phyloP scores from a whole-genome alignment of 2,888 invertebrate species.

The Galeruca laticollis region DNA sequence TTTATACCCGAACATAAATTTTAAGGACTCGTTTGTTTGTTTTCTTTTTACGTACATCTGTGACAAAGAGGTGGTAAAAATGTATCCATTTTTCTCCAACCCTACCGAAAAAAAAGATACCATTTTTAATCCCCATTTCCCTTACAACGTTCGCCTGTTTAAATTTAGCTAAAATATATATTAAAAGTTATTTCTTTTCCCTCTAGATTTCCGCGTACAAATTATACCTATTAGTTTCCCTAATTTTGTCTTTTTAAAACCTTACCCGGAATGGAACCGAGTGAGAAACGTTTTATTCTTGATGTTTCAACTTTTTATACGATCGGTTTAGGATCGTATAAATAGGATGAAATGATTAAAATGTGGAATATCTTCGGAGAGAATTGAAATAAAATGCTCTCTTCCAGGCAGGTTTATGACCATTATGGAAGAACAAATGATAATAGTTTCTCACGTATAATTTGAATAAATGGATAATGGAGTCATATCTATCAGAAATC shows the following conservation, averaged over 20 bases:
- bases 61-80: slow-evolving; percentile 18
- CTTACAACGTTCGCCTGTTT: background rate
- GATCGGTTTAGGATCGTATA: background rate
- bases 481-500: too few species aligned
- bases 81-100: slow-evolving; percentile 4
- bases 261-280: background rate
- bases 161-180: slow-evolving; percentile 11
- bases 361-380: background rate
- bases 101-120: background rate
- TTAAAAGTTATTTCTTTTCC: slow-evolving; percentile 2
- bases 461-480: too few species aligned
- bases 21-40: slow-evolving; percentile 14
- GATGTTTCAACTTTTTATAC: background rate
- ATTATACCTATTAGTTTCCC: slow-evolving; percentile 5
- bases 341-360: background rate
- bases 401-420: too few species aligned
- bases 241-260: background rate
- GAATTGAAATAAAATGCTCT: too few species aligned
- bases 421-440: too few species aligned
- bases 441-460: too few species aligned
- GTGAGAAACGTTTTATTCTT: background rate
- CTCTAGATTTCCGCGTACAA: slow-evolving; percentile 7
- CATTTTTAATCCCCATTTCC: slow-evolving; percentile 5
- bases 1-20: slow-evolving; percentile 5
- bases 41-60: slow-evolving; percentile 9